Percentiles rank a stretch among this genome's conserved stretches.
Evolutionary conservation across 2,113 vertebrate genomes (phyloP).

Genomic region (Amphiprion percula): DNA sequence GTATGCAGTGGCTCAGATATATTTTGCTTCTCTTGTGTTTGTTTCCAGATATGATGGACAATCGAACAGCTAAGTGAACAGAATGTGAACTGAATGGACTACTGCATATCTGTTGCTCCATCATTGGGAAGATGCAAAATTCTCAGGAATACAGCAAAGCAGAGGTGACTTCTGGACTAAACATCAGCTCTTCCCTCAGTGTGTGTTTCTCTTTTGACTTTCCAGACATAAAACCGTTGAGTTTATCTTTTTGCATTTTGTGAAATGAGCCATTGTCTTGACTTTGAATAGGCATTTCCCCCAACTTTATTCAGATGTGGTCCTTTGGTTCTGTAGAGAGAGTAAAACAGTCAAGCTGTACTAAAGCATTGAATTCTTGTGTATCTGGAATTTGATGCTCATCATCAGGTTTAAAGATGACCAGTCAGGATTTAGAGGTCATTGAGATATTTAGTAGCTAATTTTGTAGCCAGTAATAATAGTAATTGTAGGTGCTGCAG

Average conservation of each 20-base stretch:
- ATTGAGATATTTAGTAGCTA: slow-evolving; percentile 57
- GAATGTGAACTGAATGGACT: neutral
- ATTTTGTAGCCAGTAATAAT: slow-evolving; percentile 55
- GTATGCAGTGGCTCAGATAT: neutral
- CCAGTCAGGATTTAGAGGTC: slow-evolving; percentile 18
- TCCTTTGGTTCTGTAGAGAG: slow-evolving; percentile 38
- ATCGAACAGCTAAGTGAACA: slow-evolving; percentile 48
- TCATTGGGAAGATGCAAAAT: slow-evolving; percentile 18
- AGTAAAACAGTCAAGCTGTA: slow-evolving; percentile 22
- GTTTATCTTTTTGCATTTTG: slow-evolving; percentile 23
- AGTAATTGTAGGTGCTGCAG: slow-evolving; percentile 52
- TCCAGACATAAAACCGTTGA: neutral
- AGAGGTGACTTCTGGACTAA: slow-evolving; percentile 23
- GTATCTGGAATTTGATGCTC: slow-evolving; percentile 3
- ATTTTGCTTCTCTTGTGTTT: neutral
- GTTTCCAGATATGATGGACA: slow-evolving; percentile 72
- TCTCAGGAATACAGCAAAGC: slow-evolving; percentile 48
- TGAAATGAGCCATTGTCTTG: neutral
- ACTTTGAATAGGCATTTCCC: neutral
- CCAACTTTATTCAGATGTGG: slow-evolving; percentile 6
- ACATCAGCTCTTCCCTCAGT: slow-evolving; percentile 5
- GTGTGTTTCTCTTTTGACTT: slow-evolving; percentile 12
- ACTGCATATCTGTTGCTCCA: slow-evolving; percentile 15
- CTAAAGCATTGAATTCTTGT: neutral
- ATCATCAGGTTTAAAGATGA: slow-evolving; percentile 27